These are phyloP conservation scores for Liodrosophila aerea DNA, from an alignment of 2,888 invertebrate species.

Conservation along the genomic window DNA sequence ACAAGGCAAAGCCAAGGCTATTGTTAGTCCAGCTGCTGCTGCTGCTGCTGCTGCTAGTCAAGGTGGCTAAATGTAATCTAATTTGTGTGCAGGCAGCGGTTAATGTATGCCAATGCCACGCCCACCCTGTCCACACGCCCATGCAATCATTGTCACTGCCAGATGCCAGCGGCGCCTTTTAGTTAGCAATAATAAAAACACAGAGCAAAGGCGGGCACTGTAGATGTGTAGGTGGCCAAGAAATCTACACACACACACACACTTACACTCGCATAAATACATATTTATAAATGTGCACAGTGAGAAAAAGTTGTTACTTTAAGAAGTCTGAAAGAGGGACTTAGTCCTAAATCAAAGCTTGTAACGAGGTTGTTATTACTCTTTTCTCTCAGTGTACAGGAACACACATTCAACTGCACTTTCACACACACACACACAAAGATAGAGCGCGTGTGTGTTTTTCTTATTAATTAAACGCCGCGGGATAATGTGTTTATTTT, in stretches of 20 bases:
- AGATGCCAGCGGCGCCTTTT: constrained; percentile 33
- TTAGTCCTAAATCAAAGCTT: too few species aligned
- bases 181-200: constrained; percentile 19
- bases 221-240: too few species aligned
- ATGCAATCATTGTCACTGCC: constrained; percentile 42
- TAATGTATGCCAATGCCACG: constrained; percentile 52
- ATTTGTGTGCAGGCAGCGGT: constrained; percentile 61
- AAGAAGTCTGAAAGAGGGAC: too few species aligned
- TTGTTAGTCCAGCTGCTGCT: constrained; percentile 27
- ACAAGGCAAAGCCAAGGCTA: constrained; percentile 22
- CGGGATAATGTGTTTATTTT: constrained; percentile 55
- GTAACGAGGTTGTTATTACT: too few species aligned
- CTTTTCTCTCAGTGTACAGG: not conserved
- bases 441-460: constrained; percentile 16
- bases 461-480: constrained; percentile 66
- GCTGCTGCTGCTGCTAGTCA: not conserved
- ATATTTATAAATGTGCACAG: too few species aligned
- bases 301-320: too few species aligned
- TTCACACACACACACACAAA: not conserved
- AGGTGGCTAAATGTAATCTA: constrained; percentile 56
- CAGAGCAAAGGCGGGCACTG: too few species aligned
- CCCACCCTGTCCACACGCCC: constrained; percentile 19
- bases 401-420: not conserved
- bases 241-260: not conserved
- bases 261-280: not conserved